phyloP scores from a whole-genome alignment of 2,797 vertebrate genomes.

The Setipinna tenuifilis region DNA sequence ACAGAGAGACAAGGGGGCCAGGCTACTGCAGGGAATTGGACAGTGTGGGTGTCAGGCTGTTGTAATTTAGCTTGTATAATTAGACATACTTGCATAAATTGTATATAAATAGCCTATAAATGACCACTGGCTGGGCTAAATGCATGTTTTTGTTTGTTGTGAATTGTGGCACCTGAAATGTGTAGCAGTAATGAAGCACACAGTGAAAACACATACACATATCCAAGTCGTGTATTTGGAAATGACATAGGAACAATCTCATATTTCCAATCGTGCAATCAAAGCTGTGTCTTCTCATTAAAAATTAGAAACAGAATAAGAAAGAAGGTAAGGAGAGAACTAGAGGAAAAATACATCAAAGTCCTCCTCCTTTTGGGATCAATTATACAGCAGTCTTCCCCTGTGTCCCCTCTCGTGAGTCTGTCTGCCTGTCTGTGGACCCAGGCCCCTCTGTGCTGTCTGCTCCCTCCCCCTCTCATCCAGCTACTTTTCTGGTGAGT shows the following conservation, averaged over 20 bases:
- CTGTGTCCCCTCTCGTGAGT: neutral
- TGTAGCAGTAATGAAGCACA: neutral
- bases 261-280: neutral
- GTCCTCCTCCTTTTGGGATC: slow-evolving; percentile 8
- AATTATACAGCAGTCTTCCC: slow-evolving; percentile 17
- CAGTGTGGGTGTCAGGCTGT: slow-evolving; percentile 1
- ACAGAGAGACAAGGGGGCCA: neutral
- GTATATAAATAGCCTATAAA: neutral
- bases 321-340: neutral
- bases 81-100: neutral
- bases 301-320: neutral
- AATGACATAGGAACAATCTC: neutral
- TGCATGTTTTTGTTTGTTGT: neutral
- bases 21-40: neutral
- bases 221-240: neutral
- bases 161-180: neutral
- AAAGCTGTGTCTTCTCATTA: neutral
- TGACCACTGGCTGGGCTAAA: neutral
- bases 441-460: neutral
- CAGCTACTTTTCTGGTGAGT: neutral
- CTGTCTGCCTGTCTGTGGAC: neutral
- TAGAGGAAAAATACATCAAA: neutral
- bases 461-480: neutral
- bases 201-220: neutral
- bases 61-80: slow-evolving; percentile 9